Base-by-base conservation (phyloP, 1,140 invertebrate genomes). In the Charaxes varanes region DNA sequence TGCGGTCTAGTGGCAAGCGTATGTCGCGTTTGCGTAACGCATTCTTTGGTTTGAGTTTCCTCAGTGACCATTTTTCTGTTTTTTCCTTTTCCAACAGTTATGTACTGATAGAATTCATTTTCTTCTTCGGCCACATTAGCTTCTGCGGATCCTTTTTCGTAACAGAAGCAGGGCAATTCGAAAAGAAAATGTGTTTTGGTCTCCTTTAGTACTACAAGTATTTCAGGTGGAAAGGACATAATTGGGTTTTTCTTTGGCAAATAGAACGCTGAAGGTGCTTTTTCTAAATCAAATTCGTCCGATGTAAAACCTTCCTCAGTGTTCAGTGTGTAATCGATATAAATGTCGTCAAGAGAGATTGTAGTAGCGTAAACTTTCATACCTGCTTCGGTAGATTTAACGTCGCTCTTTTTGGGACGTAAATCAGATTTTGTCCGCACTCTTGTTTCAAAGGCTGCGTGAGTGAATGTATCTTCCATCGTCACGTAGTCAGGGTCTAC, bases 161-260 rank as follows among this genome's bases (percentile, higher is more conserved):
- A 90, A 0, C 89, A 90, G 41, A 85, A 82, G 50, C 89, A 88
- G 0, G 86, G 86, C 32, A 91, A 58, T 38, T 91, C 90, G 42
- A 91, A 89, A 1, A 92, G 50, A 30, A 89, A 87, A 13, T 84
- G 61, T 0, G 90, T 90, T 18, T 88, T 85, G 0, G 90, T 92
- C 72, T 92, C 91, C 27, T 74, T 86, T 0, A 93, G 64, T 1
- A 81, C 78, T 3, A 93, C 70, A 34, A 84, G 89, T 22, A 92
- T 86, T 47, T 84, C 83, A 12, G 85, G 59, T 4, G 87, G 85
- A 19, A 71, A 80, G 4, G 58, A 58, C 46, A 66, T 73, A 5
- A 60, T 14, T 2, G 65, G 60, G 12, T 59, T 55, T 44, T 54
- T 68, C 74, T 77, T 74, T 13, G 80, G 67, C 12, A 87, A 50